Evolutionary conservation across 2,888 invertebrate species (phyloP).

Genomic region (Thymelicus acteon): DNA sequence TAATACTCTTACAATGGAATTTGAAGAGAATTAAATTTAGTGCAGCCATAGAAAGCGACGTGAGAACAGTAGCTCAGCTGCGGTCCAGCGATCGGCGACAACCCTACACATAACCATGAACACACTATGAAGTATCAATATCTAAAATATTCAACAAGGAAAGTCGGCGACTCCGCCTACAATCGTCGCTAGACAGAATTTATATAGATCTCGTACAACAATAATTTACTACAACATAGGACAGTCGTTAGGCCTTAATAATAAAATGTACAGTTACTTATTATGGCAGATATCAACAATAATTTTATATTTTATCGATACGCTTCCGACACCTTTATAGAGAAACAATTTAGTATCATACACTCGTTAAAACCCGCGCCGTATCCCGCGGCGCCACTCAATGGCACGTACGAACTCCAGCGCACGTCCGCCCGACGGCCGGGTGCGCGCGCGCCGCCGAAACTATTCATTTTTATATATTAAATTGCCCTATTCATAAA

Average conservation of each 20-base stretch:
- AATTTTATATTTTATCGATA: conserved; percentile 72
- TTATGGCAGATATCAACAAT: conserved; percentile 84
- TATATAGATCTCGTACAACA: conserved; percentile 58
- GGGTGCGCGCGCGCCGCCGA: conserved; percentile 45
- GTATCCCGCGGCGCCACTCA: conserved; percentile 52
- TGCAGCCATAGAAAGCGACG: conserved; percentile 56
- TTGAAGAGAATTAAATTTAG: conserved; percentile 18
- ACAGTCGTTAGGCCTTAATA: conserved; percentile 83
- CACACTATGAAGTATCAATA: conserved; percentile 65
- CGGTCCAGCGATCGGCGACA: conserved; percentile 52
- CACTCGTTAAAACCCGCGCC: conserved; percentile 63
- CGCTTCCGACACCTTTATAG: conserved; percentile 74
- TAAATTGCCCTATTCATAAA: conserved; percentile 63
- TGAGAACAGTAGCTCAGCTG: conserved; percentile 49
- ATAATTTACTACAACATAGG: conserved; percentile 73
- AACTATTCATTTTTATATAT: conserved; percentile 51
- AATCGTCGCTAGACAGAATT: conserved; percentile 25
- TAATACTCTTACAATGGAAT: conserved; percentile 14
- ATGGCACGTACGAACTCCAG: conserved; percentile 66
- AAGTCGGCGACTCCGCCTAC: conserved; percentile 48
- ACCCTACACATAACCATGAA: conserved; percentile 56
- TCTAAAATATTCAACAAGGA: conserved; percentile 63
- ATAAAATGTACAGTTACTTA: conserved; percentile 80
- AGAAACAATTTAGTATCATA: conserved; percentile 69
- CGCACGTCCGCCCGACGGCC: conserved; percentile 26